Evolutionary conservation across 2,888 invertebrate species (phyloP), one percentile per base, ranked within the genome.

Genomic region (Spodoptera picta): DNA sequence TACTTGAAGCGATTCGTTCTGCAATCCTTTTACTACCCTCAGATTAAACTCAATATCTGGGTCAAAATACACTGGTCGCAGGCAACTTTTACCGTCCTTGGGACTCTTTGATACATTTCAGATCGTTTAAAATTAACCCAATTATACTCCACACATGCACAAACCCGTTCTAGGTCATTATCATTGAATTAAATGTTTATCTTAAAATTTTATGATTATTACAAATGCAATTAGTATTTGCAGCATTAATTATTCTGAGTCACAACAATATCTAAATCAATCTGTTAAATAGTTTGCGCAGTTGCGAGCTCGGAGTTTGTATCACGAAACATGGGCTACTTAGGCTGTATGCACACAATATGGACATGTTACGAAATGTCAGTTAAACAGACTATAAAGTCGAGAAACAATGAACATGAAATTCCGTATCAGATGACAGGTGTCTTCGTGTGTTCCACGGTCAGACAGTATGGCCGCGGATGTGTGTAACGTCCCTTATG

Each of bases 11-110:
- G 63, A 67, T 67, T 53, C 54, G 24, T 80, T 75, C 71, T 73
- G 78, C 79, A 85, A 81, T 73, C 48, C 56, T 72, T 73, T 73
- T 67, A 77, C 72, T 19, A 77, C 71, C 76, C 67, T 65, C 64
- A 46, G 55, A 57, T 64, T 46, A 23, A 48, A 7, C 23, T 52
- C 68, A 77, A 73, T 78, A 85, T 82, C 77, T 83, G 73, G 87
- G 86, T 86, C 84, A 83, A 80, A 80, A 75, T 64, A 71, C 70
- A 71, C 80, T 58, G 65, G 74, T 75, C 64, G 63, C 41, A 47
- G 43, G 69, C 87, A 79, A 88, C 89, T 89, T 89, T 89, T 85
- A 88, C 88, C 68, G 84, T 81, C 85, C 85, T 85, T 83, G 69
- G 54, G 9, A 53, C 80, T 76, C 83, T 85, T 87, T 80, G 76